Evolutionary conservation across 2,797 vertebrate species (phyloP).

Genomic region (Fratercula arctica): DNA sequence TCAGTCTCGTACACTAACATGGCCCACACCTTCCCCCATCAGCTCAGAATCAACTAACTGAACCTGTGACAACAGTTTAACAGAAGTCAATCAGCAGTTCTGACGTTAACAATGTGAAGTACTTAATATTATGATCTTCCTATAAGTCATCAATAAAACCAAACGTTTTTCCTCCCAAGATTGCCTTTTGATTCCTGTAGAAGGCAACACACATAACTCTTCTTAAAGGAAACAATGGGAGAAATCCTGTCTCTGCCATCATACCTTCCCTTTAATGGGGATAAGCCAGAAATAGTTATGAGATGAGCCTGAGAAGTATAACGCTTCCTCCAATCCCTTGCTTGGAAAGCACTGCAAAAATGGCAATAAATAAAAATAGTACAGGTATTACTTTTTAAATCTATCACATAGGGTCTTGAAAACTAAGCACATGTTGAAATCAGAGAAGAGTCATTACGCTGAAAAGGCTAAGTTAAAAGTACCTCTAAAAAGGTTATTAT

Average conservation of each 20-base stretch:
- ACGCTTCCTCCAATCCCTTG: neutral
- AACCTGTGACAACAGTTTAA: neutral
- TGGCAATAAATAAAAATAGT: neutral
- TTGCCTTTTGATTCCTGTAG: neutral
- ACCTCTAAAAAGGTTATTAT: slow-evolving; percentile 8
- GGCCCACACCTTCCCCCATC: too few species aligned
- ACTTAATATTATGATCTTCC: neutral
- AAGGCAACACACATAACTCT: neutral
- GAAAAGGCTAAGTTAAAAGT: slow-evolving; percentile 19
- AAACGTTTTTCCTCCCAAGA: neutral
- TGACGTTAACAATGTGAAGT: neutral
- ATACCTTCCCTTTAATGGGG: neutral
- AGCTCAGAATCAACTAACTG: neutral
- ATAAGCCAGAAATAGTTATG: neutral
- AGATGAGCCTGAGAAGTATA: neutral
- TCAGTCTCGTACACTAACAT: fast-evolving
- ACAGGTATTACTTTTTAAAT: neutral
- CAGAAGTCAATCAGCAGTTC: neutral
- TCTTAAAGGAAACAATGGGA: neutral
- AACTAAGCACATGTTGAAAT: neutral
- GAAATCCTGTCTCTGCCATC: neutral
- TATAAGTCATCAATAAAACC: neutral
- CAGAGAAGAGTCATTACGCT: neutral
- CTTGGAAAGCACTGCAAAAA: neutral
- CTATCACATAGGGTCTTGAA: neutral